Conservation (phyloP, 1,140 invertebrate genomes). For the Cydia amplana region DNA sequence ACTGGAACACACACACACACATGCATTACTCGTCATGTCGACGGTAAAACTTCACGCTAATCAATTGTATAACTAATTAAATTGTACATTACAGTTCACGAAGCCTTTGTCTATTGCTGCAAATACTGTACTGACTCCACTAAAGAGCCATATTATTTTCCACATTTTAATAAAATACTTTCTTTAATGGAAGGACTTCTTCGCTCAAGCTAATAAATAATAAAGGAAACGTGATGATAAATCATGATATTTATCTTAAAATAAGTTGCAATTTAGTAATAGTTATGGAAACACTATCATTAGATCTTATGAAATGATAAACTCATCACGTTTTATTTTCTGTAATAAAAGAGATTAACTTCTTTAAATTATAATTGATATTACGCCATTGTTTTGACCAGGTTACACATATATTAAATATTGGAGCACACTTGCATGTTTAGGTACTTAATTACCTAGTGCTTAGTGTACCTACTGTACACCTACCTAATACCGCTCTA, state of each 20-base stretch:
- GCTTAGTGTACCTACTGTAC: too few species aligned
- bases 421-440: too few species aligned
- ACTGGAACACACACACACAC: slow-evolving; percentile 47
- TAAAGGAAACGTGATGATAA: slow-evolving; percentile 44
- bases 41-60: background rate
- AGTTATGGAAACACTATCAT: background rate
- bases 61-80: slow-evolving; percentile 33
- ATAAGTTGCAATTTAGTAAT: slow-evolving; percentile 22
- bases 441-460: too few species aligned
- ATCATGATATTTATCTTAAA: slow-evolving; percentile 24
- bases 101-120: slow-evolving; percentile 44
- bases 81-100: slow-evolving; percentile 59
- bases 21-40: slow-evolving; percentile 3
- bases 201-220: slow-evolving; percentile 26
- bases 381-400: background rate
- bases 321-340: slow-evolving; percentile 15
- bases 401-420: background rate
- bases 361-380: background rate
- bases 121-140: slow-evolving; percentile 36
- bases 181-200: slow-evolving; percentile 24
- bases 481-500: too few species aligned
- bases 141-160: slow-evolving; percentile 39
- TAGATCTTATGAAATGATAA: slow-evolving; percentile 21
- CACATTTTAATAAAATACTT: slow-evolving; percentile 42
- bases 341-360: background rate